These are phyloP conservation scores for Dromius quadrimaculatus DNA, from an alignment of 2,888 invertebrate genomes.

Conservation along the genomic window DNA sequence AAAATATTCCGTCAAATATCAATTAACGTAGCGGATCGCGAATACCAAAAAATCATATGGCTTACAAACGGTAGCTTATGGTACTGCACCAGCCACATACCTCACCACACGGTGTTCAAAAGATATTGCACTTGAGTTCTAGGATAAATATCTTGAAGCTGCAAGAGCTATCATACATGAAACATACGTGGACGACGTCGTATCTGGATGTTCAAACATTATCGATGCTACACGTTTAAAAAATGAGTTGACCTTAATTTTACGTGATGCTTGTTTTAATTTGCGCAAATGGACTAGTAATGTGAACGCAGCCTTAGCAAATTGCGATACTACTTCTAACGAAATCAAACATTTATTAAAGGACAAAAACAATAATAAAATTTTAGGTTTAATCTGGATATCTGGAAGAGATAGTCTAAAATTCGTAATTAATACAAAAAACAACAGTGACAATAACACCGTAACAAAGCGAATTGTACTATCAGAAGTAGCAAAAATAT, in stretches of 20 bases:
- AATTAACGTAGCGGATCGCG: too few relatives aligned
- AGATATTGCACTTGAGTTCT: constrained; percentile 9
- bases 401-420: constrained; percentile 16
- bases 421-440: neutral
- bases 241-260: neutral
- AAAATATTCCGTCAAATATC: too few relatives aligned
- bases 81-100: constrained; percentile 32
- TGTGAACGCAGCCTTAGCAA: neutral
- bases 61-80: neutral
- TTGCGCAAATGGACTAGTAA: constrained; percentile 23
- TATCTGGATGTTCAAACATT: constrained; percentile 13
- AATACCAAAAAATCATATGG: neutral
- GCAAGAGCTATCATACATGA: constrained; percentile 18
- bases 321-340: neutral
- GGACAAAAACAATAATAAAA: constrained; percentile 8
- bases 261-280: constrained; percentile 14
- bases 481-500: neutral
- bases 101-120: constrained; percentile 34
- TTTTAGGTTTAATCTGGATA: constrained; percentile 31
- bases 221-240: constrained; percentile 3
- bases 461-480: constrained; percentile 13
- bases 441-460: too few relatives aligned
- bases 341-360: constrained; percentile 4
- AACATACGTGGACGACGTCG: constrained; percentile 28
- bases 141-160: constrained; percentile 13